phyloP scores from a whole-genome alignment of 1,140 invertebrate genomes.

The Cydia strobilella region DNA sequence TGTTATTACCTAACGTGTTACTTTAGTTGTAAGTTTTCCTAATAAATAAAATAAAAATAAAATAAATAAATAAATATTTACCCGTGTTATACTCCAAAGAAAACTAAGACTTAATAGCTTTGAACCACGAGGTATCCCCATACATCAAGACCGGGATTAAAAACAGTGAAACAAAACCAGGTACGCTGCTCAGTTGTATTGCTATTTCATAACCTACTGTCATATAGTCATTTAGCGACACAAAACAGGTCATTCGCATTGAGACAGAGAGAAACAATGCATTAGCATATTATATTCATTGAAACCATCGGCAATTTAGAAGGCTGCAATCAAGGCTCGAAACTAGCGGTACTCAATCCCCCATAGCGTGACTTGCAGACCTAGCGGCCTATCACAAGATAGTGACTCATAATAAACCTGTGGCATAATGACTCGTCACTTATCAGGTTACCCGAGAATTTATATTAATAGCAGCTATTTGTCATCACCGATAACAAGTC shows the following conservation, averaged over 20 bases:
- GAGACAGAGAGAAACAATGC: neutral
- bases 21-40: no score
- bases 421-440: constrained; percentile 5
- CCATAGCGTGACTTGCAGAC: neutral
- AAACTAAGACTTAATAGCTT: neutral
- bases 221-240: neutral
- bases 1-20: no score
- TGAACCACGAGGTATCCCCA: no score
- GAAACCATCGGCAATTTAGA: neutral
- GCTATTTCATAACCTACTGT: neutral
- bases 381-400: neutral
- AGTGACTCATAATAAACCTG: neutral
- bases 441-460: constrained; percentile 17
- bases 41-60: no score
- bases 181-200: no score
- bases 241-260: neutral
- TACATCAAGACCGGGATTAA: no score
- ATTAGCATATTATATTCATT: neutral
- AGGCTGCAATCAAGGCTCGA: neutral
- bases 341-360: neutral
- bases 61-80: no score
- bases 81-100: neutral
- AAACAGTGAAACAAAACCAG: no score
- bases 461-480: constrained; percentile 18
- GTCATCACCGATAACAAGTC: constrained; percentile 47